Evolutionary conservation across 2,797 vertebrate species (phyloP).

Genomic region (Notamacropus eugenii): DNA sequence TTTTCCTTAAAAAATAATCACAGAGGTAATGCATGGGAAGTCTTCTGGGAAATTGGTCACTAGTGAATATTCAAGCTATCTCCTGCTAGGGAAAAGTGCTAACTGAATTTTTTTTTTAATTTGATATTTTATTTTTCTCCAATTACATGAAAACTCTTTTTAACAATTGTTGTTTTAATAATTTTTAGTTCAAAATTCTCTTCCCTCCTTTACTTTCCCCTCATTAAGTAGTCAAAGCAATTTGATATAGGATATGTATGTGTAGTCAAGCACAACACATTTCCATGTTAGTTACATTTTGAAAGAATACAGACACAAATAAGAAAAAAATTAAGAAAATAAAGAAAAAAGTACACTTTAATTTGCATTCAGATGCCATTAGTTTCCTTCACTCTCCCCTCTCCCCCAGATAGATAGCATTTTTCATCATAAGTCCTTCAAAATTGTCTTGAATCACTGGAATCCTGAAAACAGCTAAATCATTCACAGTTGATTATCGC

Average conservation of each 20-base stretch:
- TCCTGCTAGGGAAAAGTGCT: neutral
- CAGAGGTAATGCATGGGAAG: neutral
- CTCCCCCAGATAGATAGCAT: neutral
- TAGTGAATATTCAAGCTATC: neutral
- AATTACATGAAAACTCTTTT: too few relatives aligned
- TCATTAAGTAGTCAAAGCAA: too few relatives aligned
- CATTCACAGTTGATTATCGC: neutral
- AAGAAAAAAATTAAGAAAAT: too few relatives aligned
- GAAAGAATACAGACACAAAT: too few relatives aligned
- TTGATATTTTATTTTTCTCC: neutral
- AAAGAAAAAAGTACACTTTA: too few relatives aligned
- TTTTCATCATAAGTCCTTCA: neutral
- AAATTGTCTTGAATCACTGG: neutral
- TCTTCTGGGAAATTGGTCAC: neutral
- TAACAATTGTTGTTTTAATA: too few relatives aligned
- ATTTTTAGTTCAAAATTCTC: too few relatives aligned
- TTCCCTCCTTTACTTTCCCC: too few relatives aligned
- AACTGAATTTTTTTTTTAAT: neutral
- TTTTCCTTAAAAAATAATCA: neutral
- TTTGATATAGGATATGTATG: too few relatives aligned
- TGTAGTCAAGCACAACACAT: too few relatives aligned
- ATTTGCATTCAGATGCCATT: too few relatives aligned
- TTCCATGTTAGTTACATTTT: neutral
- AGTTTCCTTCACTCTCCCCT: too few relatives aligned
- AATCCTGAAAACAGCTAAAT: neutral